These are phyloP conservation scores for Dusona sp. DNA, from an alignment of 2,888 invertebrate species.

Conservation along the genomic window DNA sequence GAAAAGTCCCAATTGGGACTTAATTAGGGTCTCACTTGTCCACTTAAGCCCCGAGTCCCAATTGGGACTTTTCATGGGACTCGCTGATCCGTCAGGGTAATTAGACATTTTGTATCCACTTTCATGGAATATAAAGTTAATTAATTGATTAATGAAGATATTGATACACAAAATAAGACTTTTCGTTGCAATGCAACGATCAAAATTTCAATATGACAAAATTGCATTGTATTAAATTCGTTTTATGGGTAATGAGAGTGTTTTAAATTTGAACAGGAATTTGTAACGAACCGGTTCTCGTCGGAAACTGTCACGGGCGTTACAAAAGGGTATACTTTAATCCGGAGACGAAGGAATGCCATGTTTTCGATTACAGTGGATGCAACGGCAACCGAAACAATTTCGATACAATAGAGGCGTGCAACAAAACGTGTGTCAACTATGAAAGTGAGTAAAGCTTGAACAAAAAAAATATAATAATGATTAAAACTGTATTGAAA, in stretches of 20 bases:
- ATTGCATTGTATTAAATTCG: background rate
- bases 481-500: background rate
- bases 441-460: conserved; percentile 84
- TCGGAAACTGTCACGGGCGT: conserved; percentile 74
- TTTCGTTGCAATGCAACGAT: too few relatives aligned
- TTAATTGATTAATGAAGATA: too few relatives aligned
- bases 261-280: conserved; percentile 75
- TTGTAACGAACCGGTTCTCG: conserved; percentile 79
- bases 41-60: too few relatives aligned
- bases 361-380: conserved; percentile 94
- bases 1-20: too few relatives aligned
- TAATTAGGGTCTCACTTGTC: too few relatives aligned
- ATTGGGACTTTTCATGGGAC: too few relatives aligned
- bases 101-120: too few relatives aligned
- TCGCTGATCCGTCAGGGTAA: too few relatives aligned
- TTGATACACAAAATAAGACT: too few relatives aligned
- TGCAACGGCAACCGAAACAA: conserved; percentile 96
- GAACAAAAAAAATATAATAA: conserved; percentile 8
- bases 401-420: conserved; percentile 91
- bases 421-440: conserved; percentile 88
- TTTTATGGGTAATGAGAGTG: background rate
- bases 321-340: conserved; percentile 88
- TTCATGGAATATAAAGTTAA: too few relatives aligned
- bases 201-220: background rate
- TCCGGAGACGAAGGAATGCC: conserved; percentile 89